Conservation (phyloP, 2,888 invertebrate genomes). For the Deilephila elpenor region DNA sequence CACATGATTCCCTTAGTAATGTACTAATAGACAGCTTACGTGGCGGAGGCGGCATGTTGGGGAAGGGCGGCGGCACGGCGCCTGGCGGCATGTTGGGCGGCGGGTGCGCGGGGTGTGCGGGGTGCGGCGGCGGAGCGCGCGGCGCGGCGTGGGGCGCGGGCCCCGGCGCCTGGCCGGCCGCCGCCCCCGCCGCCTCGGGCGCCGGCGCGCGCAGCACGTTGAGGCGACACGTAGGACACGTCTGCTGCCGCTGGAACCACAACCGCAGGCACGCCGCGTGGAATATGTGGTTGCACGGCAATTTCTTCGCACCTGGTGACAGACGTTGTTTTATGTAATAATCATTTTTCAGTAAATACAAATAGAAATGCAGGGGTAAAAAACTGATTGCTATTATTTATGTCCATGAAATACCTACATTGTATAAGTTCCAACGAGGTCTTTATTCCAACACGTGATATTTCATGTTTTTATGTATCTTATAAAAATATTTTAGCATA, state of each 20-base stretch:
- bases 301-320: conserved; percentile 91
- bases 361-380: too few species aligned
- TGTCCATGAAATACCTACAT: too few species aligned
- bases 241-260: conserved; percentile 99
- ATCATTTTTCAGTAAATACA: too few species aligned
- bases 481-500: too few species aligned
- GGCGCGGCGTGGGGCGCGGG: conserved; percentile 41
- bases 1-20: too few species aligned
- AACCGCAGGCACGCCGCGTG: conserved; percentile 98
- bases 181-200: conserved; percentile 51
- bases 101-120: conserved; percentile 48
- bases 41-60: conserved; percentile 71
- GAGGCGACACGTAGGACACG: conserved; percentile 98
- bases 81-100: conserved; percentile 57
- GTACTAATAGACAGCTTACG: conserved; percentile 54
- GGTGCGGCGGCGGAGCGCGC: conserved; percentile 39
- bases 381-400: too few species aligned
- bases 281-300: conserved; percentile 99
- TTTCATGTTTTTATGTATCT: too few species aligned
- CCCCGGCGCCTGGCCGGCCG: conserved; percentile 43
- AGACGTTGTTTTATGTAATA: too few species aligned
- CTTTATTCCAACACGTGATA: too few species aligned
- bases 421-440: too few species aligned
- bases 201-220: conserved; percentile 88
- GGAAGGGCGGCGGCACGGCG: conserved; percentile 53